Percentiles rank a stretch among this genome's conserved stretches.
phyloP scores from a whole-genome alignment of 2,113 vertebrate genomes.

The Psilopsiagon aymara region DNA sequence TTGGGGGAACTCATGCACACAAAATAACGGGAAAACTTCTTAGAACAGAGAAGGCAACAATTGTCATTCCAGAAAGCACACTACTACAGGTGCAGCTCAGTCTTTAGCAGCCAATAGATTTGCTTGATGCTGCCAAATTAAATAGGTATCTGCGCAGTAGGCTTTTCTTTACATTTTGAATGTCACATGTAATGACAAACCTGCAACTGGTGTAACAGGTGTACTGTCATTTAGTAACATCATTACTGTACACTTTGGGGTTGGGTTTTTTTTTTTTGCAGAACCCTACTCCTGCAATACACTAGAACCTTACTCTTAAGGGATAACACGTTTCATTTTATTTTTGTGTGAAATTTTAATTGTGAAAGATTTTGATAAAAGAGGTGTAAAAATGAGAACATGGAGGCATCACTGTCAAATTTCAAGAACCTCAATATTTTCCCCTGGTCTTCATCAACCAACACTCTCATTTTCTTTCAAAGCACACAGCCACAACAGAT shows the following conservation, averaged over 20 bases:
- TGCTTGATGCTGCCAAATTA: background rate
- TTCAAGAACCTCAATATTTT: background rate
- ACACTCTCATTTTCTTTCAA: background rate
- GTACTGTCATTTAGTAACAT: background rate
- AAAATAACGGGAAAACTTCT: background rate
- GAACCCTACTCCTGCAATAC: background rate
- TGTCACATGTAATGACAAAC: background rate
- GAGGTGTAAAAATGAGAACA: background rate
- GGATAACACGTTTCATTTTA: background rate
- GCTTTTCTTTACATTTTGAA: background rate
- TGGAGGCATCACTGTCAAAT: background rate
- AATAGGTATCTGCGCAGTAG: background rate
- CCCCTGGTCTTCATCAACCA: background rate
- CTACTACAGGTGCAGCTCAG: background rate
- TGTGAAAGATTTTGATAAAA: background rate
- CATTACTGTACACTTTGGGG: background rate
- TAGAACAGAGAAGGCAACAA: background rate
- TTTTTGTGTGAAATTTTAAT: background rate
- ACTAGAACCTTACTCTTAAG: background rate
- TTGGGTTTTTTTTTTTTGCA: background rate
- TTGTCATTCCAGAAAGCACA: background rate
- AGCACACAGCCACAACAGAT: background rate
- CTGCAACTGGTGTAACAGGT: background rate
- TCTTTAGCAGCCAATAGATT: background rate
- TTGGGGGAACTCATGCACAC: background rate